Evolutionary conservation across 1,140 invertebrate species (phyloP), one percentile per base, ranked within the genome.

Genomic region (Drosophila gunungcola): DNA sequence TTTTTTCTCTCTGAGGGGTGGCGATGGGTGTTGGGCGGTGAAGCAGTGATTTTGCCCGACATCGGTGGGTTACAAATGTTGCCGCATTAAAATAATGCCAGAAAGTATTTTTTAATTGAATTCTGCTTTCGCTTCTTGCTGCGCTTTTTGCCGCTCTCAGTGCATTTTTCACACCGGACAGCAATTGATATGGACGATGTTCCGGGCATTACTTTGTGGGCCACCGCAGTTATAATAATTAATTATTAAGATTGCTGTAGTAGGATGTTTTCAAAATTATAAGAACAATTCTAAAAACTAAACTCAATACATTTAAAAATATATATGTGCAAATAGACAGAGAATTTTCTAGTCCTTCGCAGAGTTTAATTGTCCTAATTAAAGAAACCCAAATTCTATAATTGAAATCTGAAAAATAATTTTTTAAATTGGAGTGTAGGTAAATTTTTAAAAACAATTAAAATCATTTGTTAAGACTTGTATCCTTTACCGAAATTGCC

Each of bases 61-160:
- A 63, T 61, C 61, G 53, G n/a, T 27, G 68, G 55, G 63, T 67
- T 64, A 84, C 57, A 84, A 80, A 77, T 73, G 74, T 63, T 34
- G 43, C 54, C 51, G 53, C 68, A 77, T 80, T 80, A 65, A 65
- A 78, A 69, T 78, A 73, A 60, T 54, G 42, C 38, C 29, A 46
- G 49, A 58, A 72, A 73, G 39, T 67, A 83, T 72, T 80, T 79
- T 80, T 85, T 80, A 85, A 85, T 85, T 80, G 62, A 80, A 80
- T 78, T 70, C 46, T 41, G 53, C 43, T 52, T 42, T 52, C 9
- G 42, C 36, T 64, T 16, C 45, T n/a, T n/a, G 38, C 29, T 68
- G 64, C 36, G 13, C 56, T 42, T 70, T 69, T 69, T 68, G 13
- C 51, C 29, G 64, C 27, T 9, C 12, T 41, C 13, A 48, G 49